These are phyloP conservation scores for Conus betulinus DNA, from an alignment of 1,140 invertebrate species.

Conservation along the genomic window DNA sequence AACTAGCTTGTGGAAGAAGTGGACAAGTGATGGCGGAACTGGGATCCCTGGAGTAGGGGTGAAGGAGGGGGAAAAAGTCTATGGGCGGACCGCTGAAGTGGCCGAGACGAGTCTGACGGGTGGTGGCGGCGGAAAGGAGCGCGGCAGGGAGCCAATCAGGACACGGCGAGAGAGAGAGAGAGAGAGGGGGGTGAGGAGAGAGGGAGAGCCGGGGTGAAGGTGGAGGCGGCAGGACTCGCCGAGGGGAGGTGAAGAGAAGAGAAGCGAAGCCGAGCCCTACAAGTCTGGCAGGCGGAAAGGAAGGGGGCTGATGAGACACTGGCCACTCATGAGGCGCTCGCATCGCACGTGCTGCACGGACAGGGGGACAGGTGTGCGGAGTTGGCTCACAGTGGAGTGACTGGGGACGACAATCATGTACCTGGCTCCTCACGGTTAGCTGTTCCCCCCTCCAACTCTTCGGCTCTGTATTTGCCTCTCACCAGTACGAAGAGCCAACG, in stretches of 20 bases:
- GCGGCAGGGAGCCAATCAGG: constrained; percentile 28
- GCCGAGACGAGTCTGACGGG: constrained; percentile 1
- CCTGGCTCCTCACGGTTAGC: background rate
- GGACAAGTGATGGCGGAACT: background rate
- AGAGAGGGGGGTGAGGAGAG: background rate
- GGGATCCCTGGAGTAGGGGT: background rate
- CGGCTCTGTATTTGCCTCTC: background rate
- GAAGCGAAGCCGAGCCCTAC: background rate
- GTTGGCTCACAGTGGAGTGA: background rate
- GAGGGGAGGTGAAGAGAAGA: background rate
- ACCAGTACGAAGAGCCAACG: too few species aligned
- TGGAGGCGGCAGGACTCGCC: background rate
- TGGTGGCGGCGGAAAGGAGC: background rate
- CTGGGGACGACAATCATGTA: background rate
- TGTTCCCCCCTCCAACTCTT: background rate
- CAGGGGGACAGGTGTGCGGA: background rate
- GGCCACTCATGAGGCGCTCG: constrained; percentile 3
- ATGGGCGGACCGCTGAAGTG: background rate
- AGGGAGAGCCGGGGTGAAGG: background rate
- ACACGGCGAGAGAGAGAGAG: background rate
- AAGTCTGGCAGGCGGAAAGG: background rate
- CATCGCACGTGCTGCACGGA: background rate
- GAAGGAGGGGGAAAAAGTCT: background rate
- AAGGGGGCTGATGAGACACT: background rate
- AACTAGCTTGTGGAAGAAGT: too few species aligned